Conservation (phyloP, 2,888 invertebrate genomes). For the Cosmia trapezina region DNA sequence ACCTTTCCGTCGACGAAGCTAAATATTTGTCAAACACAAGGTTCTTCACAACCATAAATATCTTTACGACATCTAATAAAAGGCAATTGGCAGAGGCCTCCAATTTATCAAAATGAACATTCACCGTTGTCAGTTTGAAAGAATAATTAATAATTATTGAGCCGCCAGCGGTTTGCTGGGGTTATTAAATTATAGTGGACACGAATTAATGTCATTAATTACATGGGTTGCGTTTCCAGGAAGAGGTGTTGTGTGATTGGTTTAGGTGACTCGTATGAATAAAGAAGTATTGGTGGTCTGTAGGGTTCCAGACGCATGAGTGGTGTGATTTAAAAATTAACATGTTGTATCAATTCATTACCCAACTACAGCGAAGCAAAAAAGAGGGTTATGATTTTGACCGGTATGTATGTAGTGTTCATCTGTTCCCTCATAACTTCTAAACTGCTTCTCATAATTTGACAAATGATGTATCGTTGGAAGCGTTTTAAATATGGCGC, state of each 20-base stretch:
- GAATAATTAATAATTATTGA: slow-evolving; percentile 68
- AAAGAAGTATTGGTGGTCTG: background rate
- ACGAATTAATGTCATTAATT: slow-evolving; percentile 63
- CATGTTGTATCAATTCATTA: background rate
- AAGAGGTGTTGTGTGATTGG: slow-evolving; percentile 16
- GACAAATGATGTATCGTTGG: too few species aligned
- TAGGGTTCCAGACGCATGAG: background rate
- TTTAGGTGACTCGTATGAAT: background rate
- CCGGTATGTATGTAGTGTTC: too few species aligned
- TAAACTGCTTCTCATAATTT: too few species aligned
- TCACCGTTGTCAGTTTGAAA: slow-evolving; percentile 50
- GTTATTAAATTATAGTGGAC: slow-evolving; percentile 81
- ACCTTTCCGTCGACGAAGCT: slow-evolving; percentile 25
- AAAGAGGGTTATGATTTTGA: too few species aligned
- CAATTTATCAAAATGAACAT: slow-evolving; percentile 43
- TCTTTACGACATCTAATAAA: slow-evolving; percentile 35
- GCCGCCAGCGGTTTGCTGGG: slow-evolving; percentile 40
- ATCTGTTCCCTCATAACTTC: too few species aligned
- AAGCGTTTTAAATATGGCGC: too few species aligned
- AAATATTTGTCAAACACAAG: slow-evolving; percentile 39
- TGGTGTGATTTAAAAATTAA: background rate
- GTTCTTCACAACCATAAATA: slow-evolving; percentile 38
- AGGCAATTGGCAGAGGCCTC: slow-evolving; percentile 36
- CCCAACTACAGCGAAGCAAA: too few species aligned
- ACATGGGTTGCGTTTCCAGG: slow-evolving; percentile 12